phyloP scores from a whole-genome alignment of 2,113 vertebrate species.

The Callithrix jacchus region DNA sequence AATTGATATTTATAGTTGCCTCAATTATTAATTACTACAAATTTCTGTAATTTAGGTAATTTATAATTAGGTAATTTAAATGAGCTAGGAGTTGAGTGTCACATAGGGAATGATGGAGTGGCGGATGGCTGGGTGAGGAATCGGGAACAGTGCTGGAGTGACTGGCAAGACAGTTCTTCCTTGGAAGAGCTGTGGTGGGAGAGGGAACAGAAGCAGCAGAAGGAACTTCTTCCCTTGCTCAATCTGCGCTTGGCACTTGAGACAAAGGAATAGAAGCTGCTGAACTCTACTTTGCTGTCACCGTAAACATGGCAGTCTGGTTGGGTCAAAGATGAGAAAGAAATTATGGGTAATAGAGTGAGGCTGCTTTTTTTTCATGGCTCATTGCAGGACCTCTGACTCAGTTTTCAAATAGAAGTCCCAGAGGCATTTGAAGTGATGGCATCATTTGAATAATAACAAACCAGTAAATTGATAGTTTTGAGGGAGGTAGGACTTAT shows the following conservation, averaged over 20 bases:
- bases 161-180: neutral
- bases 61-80: neutral
- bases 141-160: neutral
- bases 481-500: neutral
- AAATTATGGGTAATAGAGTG: neutral
- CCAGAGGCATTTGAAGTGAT: neutral
- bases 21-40: neutral
- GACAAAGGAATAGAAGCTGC: neutral
- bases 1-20: neutral
- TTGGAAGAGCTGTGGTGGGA: neutral
- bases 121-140: neutral
- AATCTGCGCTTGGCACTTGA: neutral
- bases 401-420: neutral
- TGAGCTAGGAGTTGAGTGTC: neutral
- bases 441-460: neutral
- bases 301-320: neutral
- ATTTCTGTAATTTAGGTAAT: neutral
- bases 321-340: constrained; percentile 16
- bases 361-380: neutral
- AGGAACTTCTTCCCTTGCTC: neutral
- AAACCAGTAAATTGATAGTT: neutral
- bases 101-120: neutral
- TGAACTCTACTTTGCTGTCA: neutral
- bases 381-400: neutral
- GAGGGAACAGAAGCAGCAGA: neutral